Percentiles rank a stretch among this genome's conserved stretches.
phyloP scores from a whole-genome alignment of 2,113 vertebrate species.

The Esox niger region DNA sequence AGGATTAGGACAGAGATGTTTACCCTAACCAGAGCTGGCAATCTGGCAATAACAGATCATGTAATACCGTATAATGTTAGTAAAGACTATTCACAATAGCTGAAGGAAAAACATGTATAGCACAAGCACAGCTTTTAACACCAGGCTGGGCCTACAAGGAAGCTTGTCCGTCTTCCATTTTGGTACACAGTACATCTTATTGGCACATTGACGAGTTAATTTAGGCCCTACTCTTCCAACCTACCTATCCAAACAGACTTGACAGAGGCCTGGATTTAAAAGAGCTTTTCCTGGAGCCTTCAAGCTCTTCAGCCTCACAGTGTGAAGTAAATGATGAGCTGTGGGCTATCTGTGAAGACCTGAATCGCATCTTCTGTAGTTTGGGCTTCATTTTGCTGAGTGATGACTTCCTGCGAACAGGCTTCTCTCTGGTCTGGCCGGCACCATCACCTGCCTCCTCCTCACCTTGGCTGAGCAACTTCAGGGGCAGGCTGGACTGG shows the following conservation, averaged over 20 bases:
- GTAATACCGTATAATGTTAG: neutral
- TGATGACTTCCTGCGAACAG: constrained; percentile 51
- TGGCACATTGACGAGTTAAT: neutral
- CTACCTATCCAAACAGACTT: constrained; percentile 49
- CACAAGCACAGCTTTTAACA: neutral
- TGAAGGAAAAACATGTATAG: neutral
- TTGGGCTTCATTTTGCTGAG: constrained; percentile 51
- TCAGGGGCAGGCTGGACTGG: constrained; percentile 47
- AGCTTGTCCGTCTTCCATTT: neutral
- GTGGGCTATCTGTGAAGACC: constrained; percentile 60
- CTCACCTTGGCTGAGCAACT: constrained; percentile 19
- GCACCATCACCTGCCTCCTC: constrained; percentile 17
- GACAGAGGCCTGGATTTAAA: constrained; percentile 52
- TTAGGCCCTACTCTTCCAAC: constrained; percentile 14
- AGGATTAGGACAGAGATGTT: constrained; percentile 7
- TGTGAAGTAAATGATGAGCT: constrained; percentile 32
- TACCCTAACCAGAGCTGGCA: neutral
- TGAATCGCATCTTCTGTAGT: constrained; percentile 31
- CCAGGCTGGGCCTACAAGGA: neutral
- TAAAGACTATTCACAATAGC: neutral
- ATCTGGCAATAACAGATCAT: neutral
- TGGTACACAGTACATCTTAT: neutral
- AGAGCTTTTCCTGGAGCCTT: neutral
- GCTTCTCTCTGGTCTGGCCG: neutral
- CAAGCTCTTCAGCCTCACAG: constrained; percentile 9